phyloP scores from a whole-genome alignment of 2,888 invertebrate genomes.

The Gasteruption jaculator region DNA sequence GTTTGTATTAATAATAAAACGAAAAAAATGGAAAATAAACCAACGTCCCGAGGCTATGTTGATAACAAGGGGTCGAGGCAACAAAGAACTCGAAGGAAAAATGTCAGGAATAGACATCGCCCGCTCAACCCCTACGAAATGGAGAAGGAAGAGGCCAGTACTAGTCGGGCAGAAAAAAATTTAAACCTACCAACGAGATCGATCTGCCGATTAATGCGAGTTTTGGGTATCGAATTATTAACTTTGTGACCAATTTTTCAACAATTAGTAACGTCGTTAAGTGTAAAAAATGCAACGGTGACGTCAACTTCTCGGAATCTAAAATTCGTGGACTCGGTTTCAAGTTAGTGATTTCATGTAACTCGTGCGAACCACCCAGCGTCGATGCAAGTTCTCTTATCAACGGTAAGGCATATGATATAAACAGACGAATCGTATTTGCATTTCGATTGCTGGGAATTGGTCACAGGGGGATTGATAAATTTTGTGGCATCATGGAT shows the following conservation, averaged over 20 bases:
- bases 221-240: no score
- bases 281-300: constrained; percentile 17
- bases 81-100: not conserved
- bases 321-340: constrained; percentile 17
- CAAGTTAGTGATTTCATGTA: constrained; percentile 16
- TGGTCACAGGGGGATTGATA: constrained; percentile 24
- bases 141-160: constrained; percentile 14
- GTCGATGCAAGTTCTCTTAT: constrained; percentile 19
- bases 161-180: constrained; percentile 12
- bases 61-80: constrained; percentile 5
- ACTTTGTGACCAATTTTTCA: constrained; percentile 18
- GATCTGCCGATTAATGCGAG: constrained; percentile 11
- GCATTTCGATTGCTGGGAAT: constrained; percentile 26
- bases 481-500: constrained; percentile 21
- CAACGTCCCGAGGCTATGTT: constrained; percentile 4
- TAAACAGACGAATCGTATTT: constrained; percentile 27
- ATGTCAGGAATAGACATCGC: constrained; percentile 2
- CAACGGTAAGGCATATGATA: constrained; percentile 24
- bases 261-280: constrained; percentile 18
- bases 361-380: constrained; percentile 15
- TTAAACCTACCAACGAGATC: constrained; percentile 11
- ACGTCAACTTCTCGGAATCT: constrained; percentile 16
- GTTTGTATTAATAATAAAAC: constrained; percentile 4
- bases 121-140: constrained; percentile 13
- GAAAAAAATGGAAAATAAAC: no score